phyloP scores from a whole-genome alignment of 2,113 vertebrate species.

The Alosa alosa region DNA sequence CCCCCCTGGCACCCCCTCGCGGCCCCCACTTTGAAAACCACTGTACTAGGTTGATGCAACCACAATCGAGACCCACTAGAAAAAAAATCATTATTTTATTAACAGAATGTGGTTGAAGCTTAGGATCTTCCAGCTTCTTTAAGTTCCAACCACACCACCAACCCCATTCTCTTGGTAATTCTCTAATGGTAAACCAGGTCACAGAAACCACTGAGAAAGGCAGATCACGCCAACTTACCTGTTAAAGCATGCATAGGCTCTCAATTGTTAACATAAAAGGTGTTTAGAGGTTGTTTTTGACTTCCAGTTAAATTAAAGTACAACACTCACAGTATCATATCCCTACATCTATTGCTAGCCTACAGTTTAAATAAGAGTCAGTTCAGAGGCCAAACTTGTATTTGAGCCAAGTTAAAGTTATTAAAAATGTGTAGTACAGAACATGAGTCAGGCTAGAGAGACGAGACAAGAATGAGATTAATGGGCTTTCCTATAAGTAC shows the following conservation, averaged over 20 bases:
- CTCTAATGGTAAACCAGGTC: not conserved
- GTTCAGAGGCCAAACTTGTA: not conserved
- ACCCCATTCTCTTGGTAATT: not conserved
- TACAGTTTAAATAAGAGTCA: not conserved
- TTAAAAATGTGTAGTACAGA: not conserved
- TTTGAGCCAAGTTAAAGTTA: not conserved
- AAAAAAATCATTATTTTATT: not conserved
- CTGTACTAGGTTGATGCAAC: not conserved
- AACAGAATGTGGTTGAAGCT: no score
- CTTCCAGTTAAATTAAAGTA: not conserved
- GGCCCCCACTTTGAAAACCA: no score
- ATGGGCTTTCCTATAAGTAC: conserved; percentile 9
- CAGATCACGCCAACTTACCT: not conserved
- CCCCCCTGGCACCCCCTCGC: no score
- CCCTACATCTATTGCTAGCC: not conserved
- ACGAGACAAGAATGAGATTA: conserved; percentile 26
- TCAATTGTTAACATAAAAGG: not conserved
- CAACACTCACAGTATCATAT: not conserved
- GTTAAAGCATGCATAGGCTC: not conserved
- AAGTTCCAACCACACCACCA: not conserved
- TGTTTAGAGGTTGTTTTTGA: not conserved
- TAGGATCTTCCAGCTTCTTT: no score
- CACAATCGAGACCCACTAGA: not conserved
- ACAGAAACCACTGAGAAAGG: not conserved
- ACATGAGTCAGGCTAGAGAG: not conserved